These are phyloP conservation scores for Kryptolebias ocellatus DNA, from an alignment of 2,797 vertebrate genomes.

Conservation along the genomic window DNA sequence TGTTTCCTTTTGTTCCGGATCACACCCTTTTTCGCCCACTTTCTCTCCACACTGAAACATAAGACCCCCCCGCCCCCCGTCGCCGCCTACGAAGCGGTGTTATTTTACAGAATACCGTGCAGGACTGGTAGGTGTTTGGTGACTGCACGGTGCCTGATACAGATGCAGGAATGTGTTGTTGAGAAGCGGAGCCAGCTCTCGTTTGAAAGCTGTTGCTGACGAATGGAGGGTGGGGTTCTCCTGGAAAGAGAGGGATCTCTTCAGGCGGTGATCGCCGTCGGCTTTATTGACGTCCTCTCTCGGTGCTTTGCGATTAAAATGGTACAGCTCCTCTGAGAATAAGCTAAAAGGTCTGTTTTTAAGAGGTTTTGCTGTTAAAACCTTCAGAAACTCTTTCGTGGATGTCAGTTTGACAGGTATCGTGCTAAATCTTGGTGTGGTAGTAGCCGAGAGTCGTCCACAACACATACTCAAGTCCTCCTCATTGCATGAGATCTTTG, in stretches of 20 bases:
- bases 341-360: background rate
- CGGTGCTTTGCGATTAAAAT: conserved; percentile 6
- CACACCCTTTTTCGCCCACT: conserved; percentile 18
- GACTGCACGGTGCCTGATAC: conserved; percentile 7
- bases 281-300: conserved; percentile 5
- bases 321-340: background rate
- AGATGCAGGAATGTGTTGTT: conserved; percentile 40
- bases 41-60: conserved; percentile 19
- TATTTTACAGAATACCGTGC: conserved; percentile 48
- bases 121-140: conserved; percentile 17
- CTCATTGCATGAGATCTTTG: no score
- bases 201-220: conserved; percentile 41
- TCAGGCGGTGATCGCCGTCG: conserved; percentile 9
- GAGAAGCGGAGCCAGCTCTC: conserved; percentile 30
- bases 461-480: no score
- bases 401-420: background rate
- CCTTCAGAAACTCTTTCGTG: no score
- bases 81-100: conserved; percentile 35
- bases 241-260: background rate
- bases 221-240: conserved; percentile 14
- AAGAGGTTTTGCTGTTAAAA: background rate
- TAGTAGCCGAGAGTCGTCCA: no score
- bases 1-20: conserved; percentile 18
- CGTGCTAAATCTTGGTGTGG: no score
- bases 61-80: conserved; percentile 6